Base-by-base conservation (phyloP, 2,888 invertebrate species). In the Oconnorella tubifera region DNA sequence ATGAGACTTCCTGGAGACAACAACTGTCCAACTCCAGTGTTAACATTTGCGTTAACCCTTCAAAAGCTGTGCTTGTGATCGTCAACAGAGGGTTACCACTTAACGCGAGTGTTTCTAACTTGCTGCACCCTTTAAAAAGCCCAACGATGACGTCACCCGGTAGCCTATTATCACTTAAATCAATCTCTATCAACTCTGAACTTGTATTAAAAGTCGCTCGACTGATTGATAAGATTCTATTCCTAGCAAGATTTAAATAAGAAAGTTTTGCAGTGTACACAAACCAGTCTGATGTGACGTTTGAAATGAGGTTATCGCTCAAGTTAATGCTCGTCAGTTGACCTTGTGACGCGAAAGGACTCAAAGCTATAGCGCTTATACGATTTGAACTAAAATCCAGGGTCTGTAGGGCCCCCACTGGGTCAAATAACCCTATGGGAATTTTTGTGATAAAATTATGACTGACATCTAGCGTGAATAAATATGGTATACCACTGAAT, bases 371-470 rank as follows among this genome's bases (percentile, higher is more conserved):
- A 31, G 27, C 19, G 23, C 23, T 48, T 56, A 63, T 10, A 31
- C 48, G 3, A 48, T 63, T 63, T 56, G 28, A 27, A 49, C 57
- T 57, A 25, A 63, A 33, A 57, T 63, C 32, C 28, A 63, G 49
- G 3, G 33, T 19, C 25, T 25, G 40, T n/a, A 63, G 56, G 28
- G 33, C 48, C 25, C 57, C 57, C 14, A 57, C 29, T 25, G 56
- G 56, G 33, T 56, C 63, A 57, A 63, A 57, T 3, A 56, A 19
- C 27, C 57, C 63, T 1, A 48, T 23, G 6, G 63, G 49, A 19
- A 63, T 23, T 10, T 23, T 10, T 2, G 29, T 27, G 28, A 63
- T 40, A 3, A 27, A 33, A 57, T 63, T 63, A 23, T 57, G 10
- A 25, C 48, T 40, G 19, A 57, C 14, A 10, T 63, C 56, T 29